Percentiles rank a stretch among this genome's conserved stretches.
phyloP scores from a whole-genome alignment of 2,888 invertebrate species.

The Pyrgus malvae region DNA sequence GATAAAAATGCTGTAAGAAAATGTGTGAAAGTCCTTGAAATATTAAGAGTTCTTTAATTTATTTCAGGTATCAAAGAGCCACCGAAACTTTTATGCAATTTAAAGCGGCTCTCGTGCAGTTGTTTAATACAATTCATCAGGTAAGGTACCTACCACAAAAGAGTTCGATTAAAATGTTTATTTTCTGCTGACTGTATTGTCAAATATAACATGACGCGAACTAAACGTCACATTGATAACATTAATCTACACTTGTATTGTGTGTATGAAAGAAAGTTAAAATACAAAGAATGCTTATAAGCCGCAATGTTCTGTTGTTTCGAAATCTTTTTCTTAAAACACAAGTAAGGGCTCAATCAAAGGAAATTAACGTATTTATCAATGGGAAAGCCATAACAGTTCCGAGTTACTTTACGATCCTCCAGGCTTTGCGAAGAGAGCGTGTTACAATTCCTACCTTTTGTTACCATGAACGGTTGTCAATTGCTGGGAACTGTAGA shows the following conservation, averaged over 20 bases:
- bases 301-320: constrained; percentile 39
- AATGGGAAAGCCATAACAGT: constrained; percentile 96
- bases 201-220: no score
- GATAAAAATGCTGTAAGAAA: no score
- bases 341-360: constrained; percentile 35
- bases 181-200: neutral
- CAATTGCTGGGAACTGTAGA: constrained; percentile 98
- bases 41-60: no score
- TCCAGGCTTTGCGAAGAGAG: constrained; percentile 82
- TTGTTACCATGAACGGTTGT: constrained; percentile 98
- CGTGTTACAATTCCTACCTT: constrained; percentile 89
- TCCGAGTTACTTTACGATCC: constrained; percentile 95
- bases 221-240: no score
- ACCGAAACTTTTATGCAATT: constrained; percentile 68
- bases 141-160: constrained; percentile 39
- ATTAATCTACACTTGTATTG: no score
- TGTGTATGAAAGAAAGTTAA: neutral
- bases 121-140: constrained; percentile 71
- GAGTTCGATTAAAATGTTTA: neutral
- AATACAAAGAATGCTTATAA: constrained; percentile 47
- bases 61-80: constrained; percentile 62
- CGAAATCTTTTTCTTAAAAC: constrained; percentile 34
- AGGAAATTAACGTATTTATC: constrained; percentile 89
- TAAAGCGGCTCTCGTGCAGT: constrained; percentile 61
- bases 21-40: no score